A percentile compares a stretch with the other conserved stretches of the same genome.
Evolutionary conservation across 2,888 invertebrate genomes (phyloP).

Genomic region (Eledone cirrhosa): DNA sequence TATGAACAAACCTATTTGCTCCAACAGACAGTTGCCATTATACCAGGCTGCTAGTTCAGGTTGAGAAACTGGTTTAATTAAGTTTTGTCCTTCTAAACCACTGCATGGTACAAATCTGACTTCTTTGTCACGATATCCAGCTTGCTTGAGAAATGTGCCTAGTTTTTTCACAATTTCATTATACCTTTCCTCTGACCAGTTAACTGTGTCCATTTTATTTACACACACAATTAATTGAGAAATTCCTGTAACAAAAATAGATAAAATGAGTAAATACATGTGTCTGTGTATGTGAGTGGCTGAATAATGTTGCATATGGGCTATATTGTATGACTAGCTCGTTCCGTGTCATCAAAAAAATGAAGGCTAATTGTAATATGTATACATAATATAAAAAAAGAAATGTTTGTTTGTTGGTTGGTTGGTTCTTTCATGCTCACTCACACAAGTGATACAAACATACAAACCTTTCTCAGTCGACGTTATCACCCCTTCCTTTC

Average conservation of each 20-base stretch:
- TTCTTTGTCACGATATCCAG: slow-evolving; percentile 87
- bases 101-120: slow-evolving; percentile 93
- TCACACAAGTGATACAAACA: no score
- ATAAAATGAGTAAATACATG: no score
- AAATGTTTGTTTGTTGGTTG: no score
- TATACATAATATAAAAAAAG: no score
- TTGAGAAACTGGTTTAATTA: slow-evolving; percentile 75
- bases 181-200: slow-evolving; percentile 91
- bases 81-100: slow-evolving; percentile 94
- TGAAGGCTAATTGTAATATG: no score
- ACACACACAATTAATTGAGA: slow-evolving; percentile 93
- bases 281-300: no score
- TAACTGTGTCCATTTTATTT: slow-evolving; percentile 96
- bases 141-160: slow-evolving; percentile 80
- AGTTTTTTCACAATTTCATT: slow-evolving; percentile 87
- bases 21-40: slow-evolving; percentile 79
- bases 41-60: slow-evolving; percentile 78
- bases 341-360: no score
- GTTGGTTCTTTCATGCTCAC: no score
- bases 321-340: no score
- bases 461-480: no score
- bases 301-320: no score
- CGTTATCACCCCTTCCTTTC: no score
- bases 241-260: slow-evolving; percentile 75
- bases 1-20: slow-evolving; percentile 77